Base-by-base conservation (phyloP, 2,113 vertebrate species). In the Natator depressus region DNA sequence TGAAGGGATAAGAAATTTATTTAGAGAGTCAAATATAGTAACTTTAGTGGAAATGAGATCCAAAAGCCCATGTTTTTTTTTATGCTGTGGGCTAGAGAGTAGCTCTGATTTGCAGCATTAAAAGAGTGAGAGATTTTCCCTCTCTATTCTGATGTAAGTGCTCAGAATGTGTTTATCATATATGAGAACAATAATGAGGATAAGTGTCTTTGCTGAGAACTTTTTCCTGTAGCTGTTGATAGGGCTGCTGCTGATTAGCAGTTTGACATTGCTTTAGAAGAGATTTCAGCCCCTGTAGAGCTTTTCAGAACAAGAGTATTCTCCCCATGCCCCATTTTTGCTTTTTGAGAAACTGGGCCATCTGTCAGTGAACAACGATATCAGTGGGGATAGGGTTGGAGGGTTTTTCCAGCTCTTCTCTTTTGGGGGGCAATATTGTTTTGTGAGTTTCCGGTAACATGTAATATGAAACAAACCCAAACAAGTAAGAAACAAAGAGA, bases 141-240 rank as follows among this genome's bases (percentile, higher is more conserved):
- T 27, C 75, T 92, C 75, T 82, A 87, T 80, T 84, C 38, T 81
- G 81, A 59, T 81, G 10, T 82, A 82, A 88, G 35, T 22, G 82
- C 80, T 84, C 85, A 62, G 17, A 80, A 3, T 13, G 2, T 87
- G 69, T 25, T 82, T 80, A 93, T 87, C 78, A n/a, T 51, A 81
- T 53, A 42, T 85, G 54, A 82, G 27, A 87, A 65, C 13, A 79
- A 47, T 75, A 59, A 2, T 27, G 24, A 93, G 85, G n/a, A 8
- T 57, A 65, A 81, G 38, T 84, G 4, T 85, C n/a, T 29, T 83
- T 85, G 76, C 42, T 78, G n/a, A 13, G 85, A 88, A 65, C 72
- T 78, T 89, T 82, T 50, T 85, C 79, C 94, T 82, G 54, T 91
- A 84, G 42, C 82, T 87, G 84, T 92, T 85, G 80, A 84, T 65